Evolutionary conservation across 2,888 invertebrate genomes (phyloP).

Genomic region (Erebia epiphron): DNA sequence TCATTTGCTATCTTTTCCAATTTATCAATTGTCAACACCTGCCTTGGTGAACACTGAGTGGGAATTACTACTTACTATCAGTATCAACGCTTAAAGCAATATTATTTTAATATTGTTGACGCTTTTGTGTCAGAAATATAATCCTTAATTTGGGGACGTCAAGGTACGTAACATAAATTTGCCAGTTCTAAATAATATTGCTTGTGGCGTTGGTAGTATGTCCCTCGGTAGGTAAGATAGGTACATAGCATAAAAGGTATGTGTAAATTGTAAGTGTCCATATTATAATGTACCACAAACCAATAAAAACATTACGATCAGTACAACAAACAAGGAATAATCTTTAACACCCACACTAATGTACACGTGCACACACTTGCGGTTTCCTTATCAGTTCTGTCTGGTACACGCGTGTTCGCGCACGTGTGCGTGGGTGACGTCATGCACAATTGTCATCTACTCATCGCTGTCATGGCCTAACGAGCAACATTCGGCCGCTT

Average conservation of each 20-base stretch:
- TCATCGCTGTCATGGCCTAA: slow-evolving; percentile 77
- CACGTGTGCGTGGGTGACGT: slow-evolving; percentile 65
- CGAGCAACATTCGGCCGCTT: slow-evolving; percentile 64
- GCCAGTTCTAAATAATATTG: too few species aligned
- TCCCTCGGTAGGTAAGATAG: too few species aligned
- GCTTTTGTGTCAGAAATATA: too few species aligned
- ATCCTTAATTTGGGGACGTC: too few species aligned
- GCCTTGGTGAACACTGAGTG: too few species aligned
- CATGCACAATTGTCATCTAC: slow-evolving; percentile 76
- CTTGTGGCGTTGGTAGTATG: too few species aligned
- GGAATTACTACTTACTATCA: too few species aligned
- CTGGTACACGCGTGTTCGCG: slow-evolving; percentile 44
- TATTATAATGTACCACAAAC: slow-evolving; percentile 33
- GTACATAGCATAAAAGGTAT: neutral
- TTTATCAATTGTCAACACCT: too few species aligned
- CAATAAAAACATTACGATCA: slow-evolving; percentile 46
- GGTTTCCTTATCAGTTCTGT: slow-evolving; percentile 59
- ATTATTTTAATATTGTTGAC: too few species aligned
- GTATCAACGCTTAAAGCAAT: too few species aligned
- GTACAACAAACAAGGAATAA: slow-evolving; percentile 52
- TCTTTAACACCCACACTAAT: slow-evolving; percentile 57
- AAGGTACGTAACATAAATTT: too few species aligned
- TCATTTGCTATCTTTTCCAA: too few species aligned
- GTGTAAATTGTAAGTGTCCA: slow-evolving; percentile 28
- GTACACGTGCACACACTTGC: slow-evolving; percentile 55